Conservation (phyloP, 2,113 vertebrate species). For the Syrrhaptes paradoxus region DNA sequence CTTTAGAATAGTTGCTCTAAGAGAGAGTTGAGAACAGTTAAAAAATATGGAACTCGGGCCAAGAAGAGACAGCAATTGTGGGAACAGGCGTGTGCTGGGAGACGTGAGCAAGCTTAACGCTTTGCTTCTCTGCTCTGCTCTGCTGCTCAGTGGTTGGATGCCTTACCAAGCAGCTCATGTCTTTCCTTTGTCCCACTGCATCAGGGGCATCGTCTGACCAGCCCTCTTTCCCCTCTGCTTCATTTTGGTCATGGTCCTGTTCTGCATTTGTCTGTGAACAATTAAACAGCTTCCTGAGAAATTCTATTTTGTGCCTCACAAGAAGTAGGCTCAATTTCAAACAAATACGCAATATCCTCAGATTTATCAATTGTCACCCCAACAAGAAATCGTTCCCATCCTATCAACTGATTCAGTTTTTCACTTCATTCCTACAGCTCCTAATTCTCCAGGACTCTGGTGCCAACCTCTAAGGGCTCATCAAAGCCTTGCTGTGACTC, state of each 20-base stretch:
- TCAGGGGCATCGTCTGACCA: neutral
- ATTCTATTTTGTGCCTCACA: neutral
- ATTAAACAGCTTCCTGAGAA: neutral
- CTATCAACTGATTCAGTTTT: neutral
- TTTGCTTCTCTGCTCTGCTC: neutral
- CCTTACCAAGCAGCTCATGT: neutral
- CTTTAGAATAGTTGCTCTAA: constrained; percentile 25
- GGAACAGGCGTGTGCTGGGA: constrained; percentile 8
- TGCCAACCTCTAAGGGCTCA: neutral
- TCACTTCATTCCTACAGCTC: neutral
- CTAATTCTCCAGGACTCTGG: neutral
- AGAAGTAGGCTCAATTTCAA: neutral
- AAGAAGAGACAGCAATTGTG: constrained; percentile 10
- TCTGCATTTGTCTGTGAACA: neutral
- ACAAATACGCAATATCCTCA: neutral
- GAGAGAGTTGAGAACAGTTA: constrained; percentile 27
- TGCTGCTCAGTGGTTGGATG: neutral
- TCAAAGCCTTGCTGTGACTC: constrained; percentile 19
- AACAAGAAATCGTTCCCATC: neutral
- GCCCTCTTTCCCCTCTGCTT: neutral
- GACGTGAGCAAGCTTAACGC: neutral
- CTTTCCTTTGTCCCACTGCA: neutral
- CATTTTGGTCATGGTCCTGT: neutral
- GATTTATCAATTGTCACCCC: neutral
- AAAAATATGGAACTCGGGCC: constrained; percentile 44